Evolutionary conservation across 2,888 invertebrate genomes (phyloP), one percentile per base, ranked within the genome.

Genomic region (Nymphalis c-album): DNA sequence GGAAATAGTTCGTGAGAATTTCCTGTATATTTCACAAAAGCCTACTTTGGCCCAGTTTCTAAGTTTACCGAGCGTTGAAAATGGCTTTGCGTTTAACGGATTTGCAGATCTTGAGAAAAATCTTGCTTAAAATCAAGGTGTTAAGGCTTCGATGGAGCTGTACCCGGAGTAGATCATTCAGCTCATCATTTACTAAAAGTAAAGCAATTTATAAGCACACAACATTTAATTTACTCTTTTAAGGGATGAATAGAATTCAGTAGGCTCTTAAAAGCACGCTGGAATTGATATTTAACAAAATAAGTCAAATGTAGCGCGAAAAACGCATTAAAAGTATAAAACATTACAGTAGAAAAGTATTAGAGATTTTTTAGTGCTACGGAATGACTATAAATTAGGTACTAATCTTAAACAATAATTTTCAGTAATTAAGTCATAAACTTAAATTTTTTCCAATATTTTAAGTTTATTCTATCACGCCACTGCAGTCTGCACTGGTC

Each of bases 31-130:
- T 86, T 85, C 78, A 82, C 84, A 80, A 84, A 89, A 90, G 89
- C 90, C 90, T 87, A 88, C 88, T 87, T 88, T 88, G 89, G 83
- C 91, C 90, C 83, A 90, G 86, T 90, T 91, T 84, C 85, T 84
- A 84, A 89, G 86, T 90, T 90, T 87, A 86, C 87, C 81, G 87
- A 87, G 83, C 88, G 86, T 85, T 84, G 85, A 86, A 84, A 89
- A 90, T 90, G 84, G 85, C 82, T 86, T 84, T 81, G 82, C 84
- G 84, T 81, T 83, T 81, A 80, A 79, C 81, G 86, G 88, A 87
- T 87, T 89, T 87, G 80, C 81, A 85, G 80, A 83, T 82, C 84
- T 85, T 80, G 80, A 80, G 80, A 79, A 85, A 84, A 74, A 74
- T 69, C 71, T 73, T 69, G 68, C 68, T 67, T 63, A 71, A 64